phyloP scores from a whole-genome alignment of 2,888 invertebrate species.

The Drosophila infuscata region DNA sequence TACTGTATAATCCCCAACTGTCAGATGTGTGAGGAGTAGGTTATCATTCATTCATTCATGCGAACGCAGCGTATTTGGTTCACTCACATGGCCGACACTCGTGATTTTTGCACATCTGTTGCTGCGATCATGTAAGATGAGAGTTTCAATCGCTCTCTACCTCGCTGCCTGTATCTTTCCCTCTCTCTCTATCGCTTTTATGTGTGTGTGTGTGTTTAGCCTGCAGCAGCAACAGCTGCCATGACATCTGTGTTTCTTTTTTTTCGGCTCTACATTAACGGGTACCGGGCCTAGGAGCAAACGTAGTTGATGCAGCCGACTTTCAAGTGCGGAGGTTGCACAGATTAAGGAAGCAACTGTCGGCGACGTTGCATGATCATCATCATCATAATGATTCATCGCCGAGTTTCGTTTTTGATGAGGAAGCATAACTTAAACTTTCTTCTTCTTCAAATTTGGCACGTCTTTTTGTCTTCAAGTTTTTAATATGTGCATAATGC shows the following conservation, averaged over 20 bases:
- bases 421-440: slow-evolving; percentile 37
- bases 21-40: slow-evolving; percentile 15
- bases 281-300: slow-evolving; percentile 46
- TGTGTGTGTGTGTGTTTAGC: neutral
- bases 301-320: slow-evolving; percentile 54
- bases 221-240: slow-evolving; percentile 50
- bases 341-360: slow-evolving; percentile 69
- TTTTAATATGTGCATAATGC: slow-evolving; percentile 55
- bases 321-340: slow-evolving; percentile 72
- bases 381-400: slow-evolving; percentile 23
- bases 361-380: slow-evolving; percentile 52
- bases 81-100: slow-evolving; percentile 14
- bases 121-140: slow-evolving; percentile 18
- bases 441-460: slow-evolving; percentile 33
- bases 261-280: slow-evolving; percentile 27
- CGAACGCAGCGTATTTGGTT: slow-evolving; percentile 26
- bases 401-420: slow-evolving; percentile 31
- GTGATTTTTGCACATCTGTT: slow-evolving; percentile 52
- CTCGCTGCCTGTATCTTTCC: neutral
- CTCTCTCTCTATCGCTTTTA: neutral
- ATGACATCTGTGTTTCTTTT: slow-evolving; percentile 42
- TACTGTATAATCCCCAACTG: slow-evolving; percentile 12
- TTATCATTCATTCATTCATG: slow-evolving; percentile 50
- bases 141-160: slow-evolving; percentile 13
- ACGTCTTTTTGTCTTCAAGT: slow-evolving; percentile 24